These are phyloP conservation scores for Arctopsyche grandis DNA, from an alignment of 1,140 invertebrate genomes.

Conservation along the genomic window DNA sequence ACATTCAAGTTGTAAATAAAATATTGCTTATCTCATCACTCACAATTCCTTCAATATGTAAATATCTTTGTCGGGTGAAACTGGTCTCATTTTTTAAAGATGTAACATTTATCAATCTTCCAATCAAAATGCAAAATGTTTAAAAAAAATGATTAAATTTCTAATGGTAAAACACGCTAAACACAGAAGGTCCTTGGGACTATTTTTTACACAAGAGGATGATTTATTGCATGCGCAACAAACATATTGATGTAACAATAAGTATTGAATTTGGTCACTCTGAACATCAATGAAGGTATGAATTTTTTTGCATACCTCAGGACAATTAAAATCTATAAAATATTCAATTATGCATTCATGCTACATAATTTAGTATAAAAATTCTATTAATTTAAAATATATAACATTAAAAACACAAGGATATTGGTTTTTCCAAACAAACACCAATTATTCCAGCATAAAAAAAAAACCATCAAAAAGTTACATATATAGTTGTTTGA, in stretches of 20 bases:
- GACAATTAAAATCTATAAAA: background rate
- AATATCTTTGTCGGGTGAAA: background rate
- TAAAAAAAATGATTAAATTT: background rate
- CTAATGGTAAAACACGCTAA: constrained; percentile 3
- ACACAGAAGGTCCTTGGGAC: constrained; percentile 16
- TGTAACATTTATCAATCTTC: constrained; percentile 7
- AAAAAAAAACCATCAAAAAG: background rate
- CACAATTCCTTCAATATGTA: background rate
- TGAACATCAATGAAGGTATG: no score
- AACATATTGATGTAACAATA: no score
- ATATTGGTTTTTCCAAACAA: background rate
- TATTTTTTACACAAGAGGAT: no score
- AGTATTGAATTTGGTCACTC: no score
- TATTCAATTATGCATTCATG: no score
- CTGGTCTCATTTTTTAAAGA: background rate
- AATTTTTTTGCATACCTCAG: background rate
- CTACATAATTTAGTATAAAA: background rate
- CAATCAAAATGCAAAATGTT: background rate
- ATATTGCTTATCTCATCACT: constrained; percentile 34
- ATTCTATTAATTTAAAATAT: background rate
- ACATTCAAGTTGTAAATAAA: constrained; percentile 11
- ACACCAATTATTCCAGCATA: background rate
- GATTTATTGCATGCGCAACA: no score
- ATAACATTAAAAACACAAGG: background rate
- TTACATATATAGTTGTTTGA: background rate